These are phyloP conservation scores for Patagioenas fasciata DNA, from an alignment of 2,113 vertebrate species.

Conservation along the genomic window DNA sequence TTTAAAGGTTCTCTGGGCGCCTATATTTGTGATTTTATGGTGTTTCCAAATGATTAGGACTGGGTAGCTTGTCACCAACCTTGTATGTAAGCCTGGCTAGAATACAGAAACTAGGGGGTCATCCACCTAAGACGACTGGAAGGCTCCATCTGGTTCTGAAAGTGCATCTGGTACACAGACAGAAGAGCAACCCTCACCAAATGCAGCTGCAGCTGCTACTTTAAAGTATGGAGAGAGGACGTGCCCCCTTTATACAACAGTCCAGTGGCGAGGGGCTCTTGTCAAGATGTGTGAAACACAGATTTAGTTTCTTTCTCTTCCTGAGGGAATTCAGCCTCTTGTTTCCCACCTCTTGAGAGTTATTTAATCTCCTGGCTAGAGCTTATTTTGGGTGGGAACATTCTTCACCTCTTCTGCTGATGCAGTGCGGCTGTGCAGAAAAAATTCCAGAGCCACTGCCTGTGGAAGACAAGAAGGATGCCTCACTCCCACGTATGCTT, in stretches of 20 bases:
- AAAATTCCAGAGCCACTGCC: neutral
- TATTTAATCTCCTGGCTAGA: slow-evolving; percentile 23
- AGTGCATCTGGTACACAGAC: neutral
- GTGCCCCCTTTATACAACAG: neutral
- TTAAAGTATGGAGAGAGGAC: neutral
- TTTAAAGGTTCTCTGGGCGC: neutral
- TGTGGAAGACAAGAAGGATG: slow-evolving; percentile 23
- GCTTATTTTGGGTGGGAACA: slow-evolving; percentile 48
- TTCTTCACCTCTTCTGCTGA: slow-evolving; percentile 47
- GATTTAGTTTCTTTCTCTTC: slow-evolving; percentile 16
- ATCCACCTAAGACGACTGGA: neutral
- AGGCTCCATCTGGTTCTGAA: neutral
- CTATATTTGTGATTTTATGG: neutral
- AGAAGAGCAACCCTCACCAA: neutral
- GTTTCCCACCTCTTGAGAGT: slow-evolving; percentile 32
- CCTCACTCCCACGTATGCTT: slow-evolving; percentile 4
- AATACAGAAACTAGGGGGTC: neutral
- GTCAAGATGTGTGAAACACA: slow-evolving; percentile 1
- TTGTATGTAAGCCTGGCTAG: neutral
- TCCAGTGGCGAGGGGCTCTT: neutral
- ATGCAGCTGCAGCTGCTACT: slow-evolving; percentile 25
- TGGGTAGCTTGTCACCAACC: neutral
- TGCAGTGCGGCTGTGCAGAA: neutral
- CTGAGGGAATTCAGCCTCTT: slow-evolving; percentile 16
- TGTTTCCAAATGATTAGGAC: neutral